Conservation (phyloP, 2,113 vertebrate species). For the Laticauda laticaudata region DNA sequence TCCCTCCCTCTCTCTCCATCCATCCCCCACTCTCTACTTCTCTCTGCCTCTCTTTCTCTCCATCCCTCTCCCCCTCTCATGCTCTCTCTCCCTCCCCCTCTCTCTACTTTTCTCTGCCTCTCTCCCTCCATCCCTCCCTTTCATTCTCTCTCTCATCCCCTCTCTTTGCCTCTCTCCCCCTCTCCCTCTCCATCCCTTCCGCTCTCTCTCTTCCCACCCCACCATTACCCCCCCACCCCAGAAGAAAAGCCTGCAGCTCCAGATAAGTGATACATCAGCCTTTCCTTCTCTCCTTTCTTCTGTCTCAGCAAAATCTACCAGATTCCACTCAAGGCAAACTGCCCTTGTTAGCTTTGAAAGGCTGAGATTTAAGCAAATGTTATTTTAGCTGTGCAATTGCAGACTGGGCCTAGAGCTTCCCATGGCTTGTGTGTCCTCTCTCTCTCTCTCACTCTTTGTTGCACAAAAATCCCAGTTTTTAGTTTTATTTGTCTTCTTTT, state of each 20-base stretch:
- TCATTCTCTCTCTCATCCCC: too few species aligned
- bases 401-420: conserved; percentile 35
- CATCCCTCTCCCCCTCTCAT: too few species aligned
- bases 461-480: neutral
- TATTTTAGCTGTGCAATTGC: conserved; percentile 52
- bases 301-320: conserved; percentile 40
- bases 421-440: neutral
- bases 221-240: neutral
- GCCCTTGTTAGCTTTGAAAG: conserved; percentile 39
- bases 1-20: too few species aligned
- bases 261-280: neutral
- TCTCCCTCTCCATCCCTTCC: too few species aligned
- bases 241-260: neutral
- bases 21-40: too few species aligned
- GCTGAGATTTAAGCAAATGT: conserved; percentile 60
- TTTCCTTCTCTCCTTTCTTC: conserved; percentile 14
- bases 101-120: too few species aligned
- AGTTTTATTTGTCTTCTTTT: neutral
- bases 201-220: too few species aligned
- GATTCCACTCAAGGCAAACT: fast-evolving
- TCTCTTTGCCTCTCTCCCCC: too few species aligned
- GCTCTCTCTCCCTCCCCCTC: too few species aligned
- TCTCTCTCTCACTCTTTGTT: neutral
- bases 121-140: neutral
- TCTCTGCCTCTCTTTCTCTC: too few species aligned